These are phyloP conservation scores for Antedon mediterranea DNA, from an alignment of 53 echinoderm and acorn worm species.

Conservation along the genomic window DNA sequence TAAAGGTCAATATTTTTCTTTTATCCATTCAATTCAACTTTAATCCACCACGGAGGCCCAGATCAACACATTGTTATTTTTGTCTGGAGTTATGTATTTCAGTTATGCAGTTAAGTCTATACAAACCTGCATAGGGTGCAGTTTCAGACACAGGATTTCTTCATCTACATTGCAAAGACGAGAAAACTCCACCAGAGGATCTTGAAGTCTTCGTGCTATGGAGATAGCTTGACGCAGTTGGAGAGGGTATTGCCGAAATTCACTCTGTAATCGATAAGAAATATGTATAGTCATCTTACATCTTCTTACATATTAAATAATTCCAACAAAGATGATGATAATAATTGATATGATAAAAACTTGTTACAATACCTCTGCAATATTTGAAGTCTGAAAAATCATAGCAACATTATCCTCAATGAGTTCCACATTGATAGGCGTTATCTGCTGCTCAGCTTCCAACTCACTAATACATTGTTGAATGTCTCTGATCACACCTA, in stretches of 20 bases:
- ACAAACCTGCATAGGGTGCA: conserved; percentile 82
- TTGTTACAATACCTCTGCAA: conserved; percentile 55
- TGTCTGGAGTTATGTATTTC: neutral
- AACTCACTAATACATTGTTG: conserved; percentile 67
- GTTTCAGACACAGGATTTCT: conserved; percentile 66
- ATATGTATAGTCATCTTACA: too few relatives aligned
- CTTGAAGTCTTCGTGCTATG: conserved; percentile 60
- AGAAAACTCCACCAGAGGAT: conserved; percentile 66
- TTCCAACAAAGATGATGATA: too few relatives aligned
- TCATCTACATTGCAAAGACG: conserved; percentile 83
- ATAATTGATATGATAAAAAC: too few relatives aligned
- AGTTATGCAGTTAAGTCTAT: too few relatives aligned
- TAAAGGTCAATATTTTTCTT: too few relatives aligned
- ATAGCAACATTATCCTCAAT: too few relatives aligned
- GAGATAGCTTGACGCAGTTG: conserved; percentile 73
- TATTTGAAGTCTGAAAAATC: conserved; percentile 52
- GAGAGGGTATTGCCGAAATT: conserved; percentile 73
- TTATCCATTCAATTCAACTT: neutral
- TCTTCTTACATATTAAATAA: too few relatives aligned
- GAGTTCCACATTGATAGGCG: conserved; percentile 88
- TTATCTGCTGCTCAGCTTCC: too few relatives aligned
- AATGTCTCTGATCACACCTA: conserved; percentile 70
- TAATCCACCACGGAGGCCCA: neutral
- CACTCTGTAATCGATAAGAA: conserved; percentile 26
- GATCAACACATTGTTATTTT: neutral